These are phyloP conservation scores for Porites cylindrica DNA, from an alignment of 92 coral and sea anemone species.

Conservation along the genomic window DNA sequence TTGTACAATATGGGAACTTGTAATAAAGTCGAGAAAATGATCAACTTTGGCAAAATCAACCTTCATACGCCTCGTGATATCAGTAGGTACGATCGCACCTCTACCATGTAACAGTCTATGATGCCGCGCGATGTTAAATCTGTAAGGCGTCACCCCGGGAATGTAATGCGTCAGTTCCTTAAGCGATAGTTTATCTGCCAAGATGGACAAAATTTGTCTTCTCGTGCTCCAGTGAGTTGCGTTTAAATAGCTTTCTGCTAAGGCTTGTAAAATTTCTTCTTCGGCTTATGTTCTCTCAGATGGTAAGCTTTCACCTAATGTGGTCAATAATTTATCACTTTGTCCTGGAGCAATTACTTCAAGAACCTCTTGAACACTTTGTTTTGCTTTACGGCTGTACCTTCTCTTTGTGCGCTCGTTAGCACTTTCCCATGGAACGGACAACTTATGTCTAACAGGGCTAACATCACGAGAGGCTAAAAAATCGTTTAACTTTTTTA, in stretches of 20 bases:
- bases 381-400: slow-evolving; percentile 60
- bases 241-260: slow-evolving; percentile 39
- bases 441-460: slow-evolving; percentile 49
- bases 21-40: slow-evolving; percentile 60
- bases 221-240: slow-evolving; percentile 46
- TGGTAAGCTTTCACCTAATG: not conserved
- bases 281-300: not conserved
- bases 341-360: slow-evolving; percentile 66
- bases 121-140: slow-evolving; percentile 48
- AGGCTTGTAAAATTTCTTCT: slow-evolving; percentile 28
- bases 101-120: slow-evolving; percentile 34
- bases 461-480: slow-evolving; percentile 31
- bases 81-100: slow-evolving; percentile 32
- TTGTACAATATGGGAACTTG: slow-evolving; percentile 66
- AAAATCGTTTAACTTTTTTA: slow-evolving; percentile 40
- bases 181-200: slow-evolving; percentile 30
- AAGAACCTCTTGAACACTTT: slow-evolving; percentile 59
- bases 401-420: slow-evolving; percentile 63
- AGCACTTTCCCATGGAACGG: slow-evolving; percentile 30
- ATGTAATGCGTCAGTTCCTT: slow-evolving; percentile 33
- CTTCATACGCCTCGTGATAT: slow-evolving; percentile 43
- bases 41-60: slow-evolving; percentile 41
- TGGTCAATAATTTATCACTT: slow-evolving; percentile 22
- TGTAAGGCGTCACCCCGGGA: slow-evolving; percentile 43
- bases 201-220: slow-evolving; percentile 28